These are phyloP conservation scores for Oryzias javanicus DNA, from an alignment of 2,113 vertebrate species.

Conservation along the genomic window DNA sequence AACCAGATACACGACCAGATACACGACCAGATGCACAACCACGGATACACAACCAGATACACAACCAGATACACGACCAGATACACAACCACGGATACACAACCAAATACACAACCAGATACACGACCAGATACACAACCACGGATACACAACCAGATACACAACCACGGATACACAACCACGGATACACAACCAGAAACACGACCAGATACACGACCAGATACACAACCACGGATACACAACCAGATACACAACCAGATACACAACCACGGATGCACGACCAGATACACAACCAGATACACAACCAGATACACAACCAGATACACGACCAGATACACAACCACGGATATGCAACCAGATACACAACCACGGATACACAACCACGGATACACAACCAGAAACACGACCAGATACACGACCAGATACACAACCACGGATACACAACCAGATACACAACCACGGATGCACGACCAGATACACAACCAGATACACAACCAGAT, in stretches of 20 bases:
- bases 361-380: neutral
- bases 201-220: neutral
- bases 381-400: neutral
- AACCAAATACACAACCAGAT: neutral
- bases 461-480: neutral
- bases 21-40: no score
- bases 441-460: neutral
- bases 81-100: neutral
- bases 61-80: no score
- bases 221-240: neutral
- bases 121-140: no score
- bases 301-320: no score
- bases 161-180: neutral
- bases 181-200: neutral
- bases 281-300: no score
- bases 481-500: no score
- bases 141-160: neutral
- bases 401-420: neutral
- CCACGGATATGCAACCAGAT: neutral
- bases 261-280: neutral
- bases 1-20: no score
- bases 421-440: neutral
- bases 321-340: no score
- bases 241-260: rapidly evolving
- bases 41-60: neutral